phyloP scores from a whole-genome alignment of 2,888 invertebrate species.

The Vannuccia rotundouncinata region DNA sequence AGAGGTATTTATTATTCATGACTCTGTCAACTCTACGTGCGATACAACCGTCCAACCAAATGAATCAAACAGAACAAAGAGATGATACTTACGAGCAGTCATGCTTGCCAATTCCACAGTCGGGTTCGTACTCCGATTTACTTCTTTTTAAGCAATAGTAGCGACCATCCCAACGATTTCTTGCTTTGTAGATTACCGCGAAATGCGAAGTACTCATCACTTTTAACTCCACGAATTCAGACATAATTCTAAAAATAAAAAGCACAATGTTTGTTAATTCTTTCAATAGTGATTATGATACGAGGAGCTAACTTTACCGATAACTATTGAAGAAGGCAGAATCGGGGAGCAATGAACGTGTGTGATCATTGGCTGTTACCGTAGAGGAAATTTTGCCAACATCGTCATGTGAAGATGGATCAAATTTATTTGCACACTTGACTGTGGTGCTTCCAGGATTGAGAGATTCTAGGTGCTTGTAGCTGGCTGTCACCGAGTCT shows the following conservation, averaged over 20 bases:
- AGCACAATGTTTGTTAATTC: background rate
- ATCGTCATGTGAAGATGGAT: background rate
- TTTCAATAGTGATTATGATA: background rate
- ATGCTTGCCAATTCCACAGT: background rate
- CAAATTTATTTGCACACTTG: background rate
- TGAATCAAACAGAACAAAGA: too few relatives aligned
- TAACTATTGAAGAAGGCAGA: background rate
- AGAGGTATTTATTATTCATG: too few relatives aligned
- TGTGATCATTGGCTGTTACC: background rate
- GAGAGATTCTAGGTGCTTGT: background rate
- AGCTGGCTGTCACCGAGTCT: background rate
- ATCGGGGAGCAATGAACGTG: background rate
- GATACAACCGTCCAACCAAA: too few relatives aligned
- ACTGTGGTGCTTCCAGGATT: background rate
- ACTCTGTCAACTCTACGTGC: too few relatives aligned
- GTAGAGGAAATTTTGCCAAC: background rate
- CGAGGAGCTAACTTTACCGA: background rate
- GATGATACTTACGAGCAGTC: background rate
- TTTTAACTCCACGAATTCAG: background rate
- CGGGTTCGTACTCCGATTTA: background rate
- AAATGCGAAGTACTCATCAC: background rate
- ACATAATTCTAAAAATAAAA: background rate
- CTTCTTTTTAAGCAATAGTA: conserved; percentile 2
- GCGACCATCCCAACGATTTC: background rate
- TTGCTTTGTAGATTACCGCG: background rate